These are phyloP conservation scores for Phaethornis superciliosus DNA, from an alignment of 2,113 vertebrate genomes.

Conservation along the genomic window DNA sequence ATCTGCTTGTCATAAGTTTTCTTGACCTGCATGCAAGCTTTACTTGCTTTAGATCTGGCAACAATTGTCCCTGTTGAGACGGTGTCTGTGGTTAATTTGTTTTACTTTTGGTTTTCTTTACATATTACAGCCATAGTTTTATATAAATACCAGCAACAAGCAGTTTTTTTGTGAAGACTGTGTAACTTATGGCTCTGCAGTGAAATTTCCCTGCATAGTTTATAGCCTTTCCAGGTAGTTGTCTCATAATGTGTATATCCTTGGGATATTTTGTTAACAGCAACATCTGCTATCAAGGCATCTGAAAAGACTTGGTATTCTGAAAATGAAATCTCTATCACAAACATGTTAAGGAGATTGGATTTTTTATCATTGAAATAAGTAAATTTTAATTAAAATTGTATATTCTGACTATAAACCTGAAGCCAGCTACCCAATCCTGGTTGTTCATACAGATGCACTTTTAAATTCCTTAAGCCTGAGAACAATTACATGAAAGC, in stretches of 20 bases:
- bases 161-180: background rate
- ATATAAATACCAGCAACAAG: background rate
- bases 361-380: background rate
- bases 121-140: background rate
- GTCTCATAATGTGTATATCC: background rate
- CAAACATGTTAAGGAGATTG: background rate
- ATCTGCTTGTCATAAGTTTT: background rate
- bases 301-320: constrained; percentile 33
- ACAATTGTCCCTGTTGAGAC: background rate
- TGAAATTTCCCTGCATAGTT: constrained; percentile 2
- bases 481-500: background rate
- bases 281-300: background rate
- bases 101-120: constrained; percentile 29
- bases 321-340: constrained; percentile 20
- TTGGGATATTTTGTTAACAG: constrained; percentile 11
- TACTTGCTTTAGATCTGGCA: background rate
- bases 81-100: background rate
- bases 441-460: fast-evolving
- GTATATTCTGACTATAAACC: background rate
- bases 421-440: background rate
- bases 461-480: background rate
- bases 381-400: constrained; percentile 1
- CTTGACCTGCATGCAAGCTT: background rate
- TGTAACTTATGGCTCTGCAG: background rate
- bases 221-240: background rate